Conservation (phyloP, 2,888 invertebrate species). For the Strigamia crassipes region DNA sequence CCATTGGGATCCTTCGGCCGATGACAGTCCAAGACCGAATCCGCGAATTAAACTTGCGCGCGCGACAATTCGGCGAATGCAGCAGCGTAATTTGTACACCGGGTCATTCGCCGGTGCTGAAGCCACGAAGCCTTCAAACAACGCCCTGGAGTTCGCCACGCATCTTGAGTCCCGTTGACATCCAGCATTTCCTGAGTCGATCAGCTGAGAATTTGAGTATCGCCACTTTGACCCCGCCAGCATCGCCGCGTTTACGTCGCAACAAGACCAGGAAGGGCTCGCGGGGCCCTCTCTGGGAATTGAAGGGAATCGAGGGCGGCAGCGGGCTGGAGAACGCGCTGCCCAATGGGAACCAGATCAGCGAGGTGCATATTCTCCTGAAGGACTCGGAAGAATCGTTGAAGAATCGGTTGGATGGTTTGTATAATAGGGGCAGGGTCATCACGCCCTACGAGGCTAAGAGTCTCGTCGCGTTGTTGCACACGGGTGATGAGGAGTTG, state of each 20-base stretch:
- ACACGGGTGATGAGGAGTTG: constrained; percentile 61
- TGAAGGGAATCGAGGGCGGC: constrained; percentile 34
- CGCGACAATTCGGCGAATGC: constrained; percentile 61
- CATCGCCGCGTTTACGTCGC: constrained; percentile 58
- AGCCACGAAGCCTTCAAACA: constrained; percentile 56
- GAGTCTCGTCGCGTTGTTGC: constrained; percentile 61
- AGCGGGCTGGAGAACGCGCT: constrained; percentile 29
- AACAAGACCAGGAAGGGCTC: constrained; percentile 47
- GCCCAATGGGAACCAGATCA: constrained; percentile 48
- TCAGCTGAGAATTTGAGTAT: constrained; percentile 60
- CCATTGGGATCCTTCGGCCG: constrained; percentile 58
- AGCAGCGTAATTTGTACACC: constrained; percentile 50
- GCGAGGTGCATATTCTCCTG: constrained; percentile 50
- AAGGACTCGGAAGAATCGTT: constrained; percentile 52
- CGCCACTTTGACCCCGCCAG: constrained; percentile 52
- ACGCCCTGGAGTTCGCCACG: constrained; percentile 63
- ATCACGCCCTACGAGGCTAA: constrained; percentile 61
- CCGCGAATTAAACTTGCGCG: constrained; percentile 61
- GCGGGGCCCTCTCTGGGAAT: neutral
- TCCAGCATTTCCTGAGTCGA: constrained; percentile 60
- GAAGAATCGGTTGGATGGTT: constrained; percentile 51
- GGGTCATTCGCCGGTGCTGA: constrained; percentile 51
- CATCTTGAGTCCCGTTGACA: constrained; percentile 61
- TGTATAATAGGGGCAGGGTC: constrained; percentile 55
- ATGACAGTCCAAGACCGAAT: constrained; percentile 62